Evolutionary conservation across 2,113 vertebrate species (phyloP).

Genomic region (Colaptes auratus): DNA sequence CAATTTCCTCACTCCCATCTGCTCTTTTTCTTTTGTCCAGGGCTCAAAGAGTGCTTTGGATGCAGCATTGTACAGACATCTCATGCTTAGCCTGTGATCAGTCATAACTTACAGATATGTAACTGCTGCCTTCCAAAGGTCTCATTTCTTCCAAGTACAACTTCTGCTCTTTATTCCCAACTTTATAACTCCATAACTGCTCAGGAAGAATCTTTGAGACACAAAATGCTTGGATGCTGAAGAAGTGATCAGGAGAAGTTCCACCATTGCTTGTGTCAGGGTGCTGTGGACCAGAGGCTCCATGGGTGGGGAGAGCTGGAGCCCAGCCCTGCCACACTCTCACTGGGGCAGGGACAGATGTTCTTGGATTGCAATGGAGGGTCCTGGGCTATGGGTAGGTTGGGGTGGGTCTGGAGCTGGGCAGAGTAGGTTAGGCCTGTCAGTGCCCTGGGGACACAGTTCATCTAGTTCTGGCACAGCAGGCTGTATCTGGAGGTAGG

Average conservation of each 20-base stretch:
- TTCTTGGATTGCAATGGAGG: too few relatives aligned
- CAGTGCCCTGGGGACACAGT: background rate
- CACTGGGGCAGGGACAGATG: background rate
- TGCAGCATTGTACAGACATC: background rate
- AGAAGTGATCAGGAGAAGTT: background rate
- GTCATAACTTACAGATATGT: conserved; percentile 28
- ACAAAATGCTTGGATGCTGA: background rate
- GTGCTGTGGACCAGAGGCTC: background rate
- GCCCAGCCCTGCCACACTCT: background rate
- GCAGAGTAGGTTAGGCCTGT: background rate
- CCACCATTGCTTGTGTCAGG: background rate
- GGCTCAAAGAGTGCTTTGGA: background rate
- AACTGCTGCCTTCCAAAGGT: background rate
- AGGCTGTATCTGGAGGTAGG: background rate
- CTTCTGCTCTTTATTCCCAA: conserved; percentile 18
- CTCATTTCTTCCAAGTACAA: background rate
- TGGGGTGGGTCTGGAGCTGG: too few relatives aligned
- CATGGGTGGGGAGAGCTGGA: background rate
- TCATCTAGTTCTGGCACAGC: accelerated
- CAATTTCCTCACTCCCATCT: background rate
- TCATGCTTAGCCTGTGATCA: conserved; percentile 20
- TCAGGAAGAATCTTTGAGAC: background rate
- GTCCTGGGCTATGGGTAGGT: background rate
- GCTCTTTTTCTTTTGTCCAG: conserved; percentile 37
- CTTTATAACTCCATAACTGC: background rate